Conservation (phyloP, 2,113 vertebrate genomes). For the Lynx canadensis region DNA sequence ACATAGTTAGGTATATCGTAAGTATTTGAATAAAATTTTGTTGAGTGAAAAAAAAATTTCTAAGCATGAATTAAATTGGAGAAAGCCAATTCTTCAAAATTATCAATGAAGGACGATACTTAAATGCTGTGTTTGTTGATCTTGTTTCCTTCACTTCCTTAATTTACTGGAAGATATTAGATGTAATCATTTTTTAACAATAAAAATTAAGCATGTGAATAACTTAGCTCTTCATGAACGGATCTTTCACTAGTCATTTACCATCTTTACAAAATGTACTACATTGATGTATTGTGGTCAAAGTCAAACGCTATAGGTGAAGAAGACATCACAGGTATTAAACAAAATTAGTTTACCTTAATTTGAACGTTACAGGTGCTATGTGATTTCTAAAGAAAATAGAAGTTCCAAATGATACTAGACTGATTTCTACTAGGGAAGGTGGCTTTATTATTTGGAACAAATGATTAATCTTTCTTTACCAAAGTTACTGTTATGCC, state of each 20-base stretch:
- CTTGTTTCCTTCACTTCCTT: conserved; percentile 60
- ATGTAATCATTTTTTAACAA: conserved; percentile 71
- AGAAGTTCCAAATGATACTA: conserved; percentile 64
- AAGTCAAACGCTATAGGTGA: conserved; percentile 9
- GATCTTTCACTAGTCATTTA: conserved; percentile 68
- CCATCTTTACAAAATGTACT: conserved; percentile 56
- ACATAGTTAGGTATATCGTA: too few relatives aligned
- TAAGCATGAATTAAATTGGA: conserved; percentile 54
- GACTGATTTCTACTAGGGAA: conserved; percentile 69
- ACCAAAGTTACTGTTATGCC: conserved; percentile 56
- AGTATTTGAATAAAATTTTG: background rate
- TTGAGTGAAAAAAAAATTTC: background rate
- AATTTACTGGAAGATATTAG: conserved; percentile 76
- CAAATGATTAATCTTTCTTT: conserved; percentile 78
- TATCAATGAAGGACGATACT: conserved; percentile 67
- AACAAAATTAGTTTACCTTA: background rate
- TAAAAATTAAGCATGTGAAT: conserved; percentile 80
- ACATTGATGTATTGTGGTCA: background rate
- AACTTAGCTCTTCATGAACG: conserved; percentile 71
- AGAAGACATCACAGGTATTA: background rate
- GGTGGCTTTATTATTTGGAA: conserved; percentile 79
- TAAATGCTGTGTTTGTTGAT: conserved; percentile 77
- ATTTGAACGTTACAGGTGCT: conserved; percentile 1
- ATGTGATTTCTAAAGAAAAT: conserved; percentile 78
- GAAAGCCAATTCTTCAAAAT: conserved; percentile 70